These are phyloP conservation scores for Trichogramma evanescens DNA, from an alignment of 2,888 invertebrate species.

Conservation along the genomic window DNA sequence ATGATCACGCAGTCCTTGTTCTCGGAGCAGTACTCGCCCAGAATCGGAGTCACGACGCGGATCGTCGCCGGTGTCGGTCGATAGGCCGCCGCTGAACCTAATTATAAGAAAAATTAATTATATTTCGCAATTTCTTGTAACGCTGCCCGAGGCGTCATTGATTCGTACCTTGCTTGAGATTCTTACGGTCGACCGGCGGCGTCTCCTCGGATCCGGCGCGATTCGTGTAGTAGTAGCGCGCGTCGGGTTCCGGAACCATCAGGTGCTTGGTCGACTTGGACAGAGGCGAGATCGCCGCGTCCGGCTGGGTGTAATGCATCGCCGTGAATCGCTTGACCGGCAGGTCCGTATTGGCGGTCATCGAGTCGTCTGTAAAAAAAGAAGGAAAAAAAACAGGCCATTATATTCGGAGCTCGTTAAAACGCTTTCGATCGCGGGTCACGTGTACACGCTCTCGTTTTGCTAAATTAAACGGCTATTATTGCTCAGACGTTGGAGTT, in stretches of 20 bases:
- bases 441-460: no score
- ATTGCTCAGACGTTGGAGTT: no score
- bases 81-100: slow-evolving; percentile 49
- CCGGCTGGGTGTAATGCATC: slow-evolving; percentile 72
- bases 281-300: slow-evolving; percentile 63
- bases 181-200: slow-evolving; percentile 44
- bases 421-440: no score
- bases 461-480: no score
- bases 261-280: slow-evolving; percentile 77
- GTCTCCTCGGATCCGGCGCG: slow-evolving; percentile 45
- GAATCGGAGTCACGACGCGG: slow-evolving; percentile 58
- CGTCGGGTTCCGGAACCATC: slow-evolving; percentile 58
- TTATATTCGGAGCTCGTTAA: not conserved
- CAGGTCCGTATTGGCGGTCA: slow-evolving; percentile 63
- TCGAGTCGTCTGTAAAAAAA: slow-evolving; percentile 54
- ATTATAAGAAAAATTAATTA: not conserved
- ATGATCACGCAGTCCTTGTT: slow-evolving; percentile 62
- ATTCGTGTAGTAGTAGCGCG: slow-evolving; percentile 60
- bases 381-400: not conserved
- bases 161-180: slow-evolving; percentile 43
- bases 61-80: slow-evolving; percentile 61
- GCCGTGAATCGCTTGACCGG: slow-evolving; percentile 71
- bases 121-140: not conserved
- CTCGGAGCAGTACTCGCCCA: slow-evolving; percentile 72
- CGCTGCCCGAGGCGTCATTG: not conserved